phyloP scores from a whole-genome alignment of 1,140 invertebrate species.

The Steinernema khuongi region DNA sequence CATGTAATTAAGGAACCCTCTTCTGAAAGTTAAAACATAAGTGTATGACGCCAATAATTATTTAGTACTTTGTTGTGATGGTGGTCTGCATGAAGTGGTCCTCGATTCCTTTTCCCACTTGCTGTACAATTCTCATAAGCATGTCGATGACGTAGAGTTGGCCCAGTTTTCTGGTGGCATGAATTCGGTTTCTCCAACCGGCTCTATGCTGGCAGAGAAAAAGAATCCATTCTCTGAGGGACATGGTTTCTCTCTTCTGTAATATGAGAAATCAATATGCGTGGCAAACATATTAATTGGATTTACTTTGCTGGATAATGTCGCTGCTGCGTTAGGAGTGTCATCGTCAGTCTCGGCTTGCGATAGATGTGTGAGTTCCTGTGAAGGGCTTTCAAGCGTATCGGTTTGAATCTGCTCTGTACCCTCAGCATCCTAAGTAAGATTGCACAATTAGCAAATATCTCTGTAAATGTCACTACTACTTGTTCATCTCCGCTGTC shows the following conservation, averaged over 20 bases:
- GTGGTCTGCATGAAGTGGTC: neutral
- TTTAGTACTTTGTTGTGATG: neutral
- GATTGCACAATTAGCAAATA: neutral
- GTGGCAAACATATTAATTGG: neutral
- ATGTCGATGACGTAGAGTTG: neutral
- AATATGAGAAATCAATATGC: neutral
- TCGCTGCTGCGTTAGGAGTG: too few relatives aligned
- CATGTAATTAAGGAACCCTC: neutral
- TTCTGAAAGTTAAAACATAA: neutral
- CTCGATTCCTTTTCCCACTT: neutral
- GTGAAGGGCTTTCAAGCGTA: too few relatives aligned
- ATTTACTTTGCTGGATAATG: neutral
- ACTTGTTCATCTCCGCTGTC: neutral
- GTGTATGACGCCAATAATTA: neutral
- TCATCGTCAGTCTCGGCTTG: too few relatives aligned
- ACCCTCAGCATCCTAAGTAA: neutral
- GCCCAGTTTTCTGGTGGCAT: neutral
- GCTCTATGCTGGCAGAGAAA: neutral
- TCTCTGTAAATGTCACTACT: neutral
- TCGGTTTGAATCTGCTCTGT: neutral
- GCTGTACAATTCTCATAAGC: neutral
- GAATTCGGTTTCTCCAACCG: neutral
- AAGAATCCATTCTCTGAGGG: conserved; percentile 33
- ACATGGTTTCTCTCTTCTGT: conserved; percentile 16
- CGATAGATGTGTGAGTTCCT: too few relatives aligned